Evolutionary conservation across 2,113 vertebrate species (phyloP).

Genomic region (Dipodomys spectabilis): DNA sequence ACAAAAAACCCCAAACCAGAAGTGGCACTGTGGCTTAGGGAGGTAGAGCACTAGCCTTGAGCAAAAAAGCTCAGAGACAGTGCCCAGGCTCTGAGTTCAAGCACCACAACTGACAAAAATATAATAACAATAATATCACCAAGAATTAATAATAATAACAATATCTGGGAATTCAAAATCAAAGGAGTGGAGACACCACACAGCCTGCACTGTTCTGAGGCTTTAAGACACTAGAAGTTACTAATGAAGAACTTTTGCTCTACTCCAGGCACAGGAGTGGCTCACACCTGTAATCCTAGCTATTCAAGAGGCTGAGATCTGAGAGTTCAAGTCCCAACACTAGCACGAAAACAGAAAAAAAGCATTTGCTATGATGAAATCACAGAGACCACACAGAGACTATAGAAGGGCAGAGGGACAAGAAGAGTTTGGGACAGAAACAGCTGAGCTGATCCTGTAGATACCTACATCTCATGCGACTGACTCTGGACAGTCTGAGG

Average conservation of each 20-base stretch:
- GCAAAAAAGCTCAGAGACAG: no score
- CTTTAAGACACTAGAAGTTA: neutral
- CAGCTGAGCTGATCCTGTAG: neutral
- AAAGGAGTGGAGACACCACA: neutral
- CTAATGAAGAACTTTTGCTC: neutral
- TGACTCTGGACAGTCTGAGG: neutral
- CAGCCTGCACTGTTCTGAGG: neutral
- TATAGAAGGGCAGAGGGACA: no score
- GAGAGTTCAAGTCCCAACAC: no score
- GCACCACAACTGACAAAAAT: no score
- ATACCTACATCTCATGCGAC: neutral
- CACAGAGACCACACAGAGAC: neutral
- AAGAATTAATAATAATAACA: neutral
- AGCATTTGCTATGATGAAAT: neutral
- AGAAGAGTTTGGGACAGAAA: neutral
- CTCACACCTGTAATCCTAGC: no score
- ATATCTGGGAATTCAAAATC: neutral
- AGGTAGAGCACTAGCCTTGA: no score
- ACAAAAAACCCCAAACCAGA: no score
- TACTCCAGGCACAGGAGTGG: no score
- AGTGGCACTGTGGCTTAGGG: no score
- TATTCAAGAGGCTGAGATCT: no score
- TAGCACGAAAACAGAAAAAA: neutral
- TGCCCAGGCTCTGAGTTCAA: no score
- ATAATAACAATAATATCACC: no score